Base-by-base conservation (phyloP, 1,140 invertebrate species). In the Scaptomyza hsui region DNA sequence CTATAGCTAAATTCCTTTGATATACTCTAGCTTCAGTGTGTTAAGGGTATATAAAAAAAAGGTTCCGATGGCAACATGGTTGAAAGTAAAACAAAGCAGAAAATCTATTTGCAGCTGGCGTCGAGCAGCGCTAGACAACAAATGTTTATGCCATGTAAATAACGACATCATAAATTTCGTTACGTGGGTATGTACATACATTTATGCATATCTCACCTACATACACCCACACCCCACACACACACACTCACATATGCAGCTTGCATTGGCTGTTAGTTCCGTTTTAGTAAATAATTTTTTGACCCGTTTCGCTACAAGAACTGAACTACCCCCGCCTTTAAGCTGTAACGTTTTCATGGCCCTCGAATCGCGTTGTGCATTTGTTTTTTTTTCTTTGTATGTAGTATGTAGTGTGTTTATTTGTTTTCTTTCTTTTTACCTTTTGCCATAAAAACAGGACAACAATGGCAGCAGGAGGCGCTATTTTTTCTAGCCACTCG, bases 81-180 rank as follows among this genome's bases (percentile, higher is more conserved):
- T 57, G 45, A 64, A 74, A 71, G 75, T 76, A 86, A 86, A 81
- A 77, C 72, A 85, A 86, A 86, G 73, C 81, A 67, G 61, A 67
- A 85, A 85, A 86, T 85, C 81, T 85, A 85, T 86, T 86, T 86
- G 65, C 77, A 85, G 60, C 62, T 56, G 52, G 45, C 55, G 60
- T 42, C 42, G 53, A 39, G 53, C 55, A 42, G 53, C 35, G 59
- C 49, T 26, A 59, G 61, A 62, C 64, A 78, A 76, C 75, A 78
- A 83, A 73, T 81, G 77, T 85, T 86, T 85, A 77, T 85, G 77
- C 77, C 81, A 81, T 81, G 81, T 85, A 85, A 85, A 86, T 85
- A 85, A 85, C 81, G 81, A 81, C 82, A 86, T 85, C 81, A 85
- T 86, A 85, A 85, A 85, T 86, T 85, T 74, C 69, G 77, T 80